Evolutionary conservation across 2,113 vertebrate genomes (phyloP).

Genomic region (Chamaea fasciata): DNA sequence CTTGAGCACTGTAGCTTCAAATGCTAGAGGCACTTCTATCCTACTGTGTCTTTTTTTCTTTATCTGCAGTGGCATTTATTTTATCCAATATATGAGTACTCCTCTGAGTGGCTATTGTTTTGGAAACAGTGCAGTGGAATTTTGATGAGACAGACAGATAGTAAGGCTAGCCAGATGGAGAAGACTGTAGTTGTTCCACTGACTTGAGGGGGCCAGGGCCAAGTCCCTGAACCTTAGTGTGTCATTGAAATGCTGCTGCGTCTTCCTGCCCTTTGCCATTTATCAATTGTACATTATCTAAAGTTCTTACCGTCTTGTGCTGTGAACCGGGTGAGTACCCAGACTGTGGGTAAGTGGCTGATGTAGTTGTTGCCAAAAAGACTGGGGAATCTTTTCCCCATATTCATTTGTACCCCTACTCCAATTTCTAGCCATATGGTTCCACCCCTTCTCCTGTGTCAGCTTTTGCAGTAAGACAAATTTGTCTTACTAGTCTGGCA

Average conservation of each 20-base stretch:
- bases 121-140: neutral
- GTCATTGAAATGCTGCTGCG: neutral
- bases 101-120: neutral
- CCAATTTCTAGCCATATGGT: neutral
- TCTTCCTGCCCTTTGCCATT: neutral
- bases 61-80: neutral
- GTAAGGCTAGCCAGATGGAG: neutral
- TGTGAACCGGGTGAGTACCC: neutral
- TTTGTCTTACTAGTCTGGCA: conserved; percentile 28
- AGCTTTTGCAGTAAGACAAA: conserved; percentile 12
- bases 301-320: neutral
- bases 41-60: neutral
- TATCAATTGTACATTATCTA: neutral
- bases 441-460: conserved; percentile 16
- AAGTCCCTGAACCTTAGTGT: neutral
- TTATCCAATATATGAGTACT: neutral
- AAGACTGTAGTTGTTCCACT: neutral
- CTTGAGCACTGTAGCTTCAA: neutral
- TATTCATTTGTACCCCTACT: neutral
- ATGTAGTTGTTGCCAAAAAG: neutral
- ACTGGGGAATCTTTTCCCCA: neutral
- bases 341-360: neutral
- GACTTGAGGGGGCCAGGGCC: neutral
- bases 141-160: neutral
- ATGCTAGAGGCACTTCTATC: neutral